phyloP scores from a whole-genome alignment of 2,113 vertebrate genomes.

The Periophthalmodon schlosseri region DNA sequence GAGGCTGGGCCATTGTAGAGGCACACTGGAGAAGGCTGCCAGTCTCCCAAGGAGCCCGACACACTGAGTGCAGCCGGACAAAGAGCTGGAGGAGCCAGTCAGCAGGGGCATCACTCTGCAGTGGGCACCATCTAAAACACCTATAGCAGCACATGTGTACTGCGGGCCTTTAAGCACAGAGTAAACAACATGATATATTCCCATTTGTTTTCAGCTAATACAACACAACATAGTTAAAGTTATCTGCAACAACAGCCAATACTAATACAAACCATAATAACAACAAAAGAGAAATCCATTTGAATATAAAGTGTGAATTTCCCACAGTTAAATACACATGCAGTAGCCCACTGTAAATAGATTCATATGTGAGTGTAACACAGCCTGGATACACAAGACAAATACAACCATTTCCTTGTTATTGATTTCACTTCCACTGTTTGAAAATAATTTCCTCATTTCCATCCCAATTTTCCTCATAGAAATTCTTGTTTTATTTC shows the following conservation, averaged over 20 bases:
- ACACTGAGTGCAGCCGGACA: constrained; percentile 82
- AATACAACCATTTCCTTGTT: constrained; percentile 54
- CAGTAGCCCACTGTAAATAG: constrained; percentile 53
- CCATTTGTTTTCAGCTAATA: not conserved
- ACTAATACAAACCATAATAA: constrained; percentile 25
- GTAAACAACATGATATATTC: not conserved
- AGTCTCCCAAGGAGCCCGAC: constrained; percentile 80
- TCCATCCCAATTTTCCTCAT: constrained; percentile 70
- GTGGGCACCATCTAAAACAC: constrained; percentile 52
- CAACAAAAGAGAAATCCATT: constrained; percentile 17
- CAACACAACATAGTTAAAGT: constrained; percentile 3
- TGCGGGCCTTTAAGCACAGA: not conserved
- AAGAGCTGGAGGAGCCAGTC: constrained; percentile 77
- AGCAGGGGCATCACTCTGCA: constrained; percentile 75
- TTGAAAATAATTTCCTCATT: constrained; percentile 74
- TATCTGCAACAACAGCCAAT: constrained; percentile 16
- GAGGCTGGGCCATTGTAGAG: constrained; percentile 80
- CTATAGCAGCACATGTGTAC: constrained; percentile 40
- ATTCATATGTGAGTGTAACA: constrained; percentile 62
- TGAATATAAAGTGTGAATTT: constrained; percentile 45
- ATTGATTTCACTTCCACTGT: constrained; percentile 73
- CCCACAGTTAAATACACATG: constrained; percentile 35
- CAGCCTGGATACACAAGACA: constrained; percentile 49
- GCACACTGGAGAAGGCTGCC: constrained; percentile 76
- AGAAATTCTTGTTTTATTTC: constrained; percentile 73